phyloP scores from a whole-genome alignment of 2,888 invertebrate species.

The Branchipolynoe longqiensis region DNA sequence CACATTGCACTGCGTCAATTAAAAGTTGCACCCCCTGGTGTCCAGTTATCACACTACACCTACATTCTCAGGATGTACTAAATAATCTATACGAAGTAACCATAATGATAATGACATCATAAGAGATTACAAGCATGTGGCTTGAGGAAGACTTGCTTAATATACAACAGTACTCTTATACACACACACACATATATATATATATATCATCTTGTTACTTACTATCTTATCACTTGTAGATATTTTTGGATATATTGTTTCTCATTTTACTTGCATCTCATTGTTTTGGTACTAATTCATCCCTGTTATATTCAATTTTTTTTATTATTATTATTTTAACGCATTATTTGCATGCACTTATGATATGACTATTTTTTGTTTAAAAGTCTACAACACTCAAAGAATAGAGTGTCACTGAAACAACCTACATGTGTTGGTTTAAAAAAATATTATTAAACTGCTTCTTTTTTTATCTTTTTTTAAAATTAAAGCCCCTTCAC shows the following conservation, averaged over 20 bases:
- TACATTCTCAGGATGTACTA: slow-evolving; percentile 29
- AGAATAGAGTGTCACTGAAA: background rate
- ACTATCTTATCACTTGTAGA: slow-evolving; percentile 43
- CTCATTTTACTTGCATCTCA: slow-evolving; percentile 37
- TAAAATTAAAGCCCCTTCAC: background rate
- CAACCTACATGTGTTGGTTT: background rate
- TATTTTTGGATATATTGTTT: slow-evolving; percentile 45
- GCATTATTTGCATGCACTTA: slow-evolving; percentile 51
- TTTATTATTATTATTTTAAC: too few relatives aligned
- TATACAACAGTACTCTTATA: slow-evolving; percentile 11
- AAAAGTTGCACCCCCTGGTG: too few relatives aligned
- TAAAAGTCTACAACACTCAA: slow-evolving; percentile 7
- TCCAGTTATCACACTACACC: slow-evolving; percentile 26
- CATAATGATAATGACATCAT: background rate
- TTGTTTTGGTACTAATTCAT: slow-evolving; percentile 51
- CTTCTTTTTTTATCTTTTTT: slow-evolving; percentile 9
- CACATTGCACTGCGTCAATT: too few relatives aligned
- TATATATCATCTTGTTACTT: slow-evolving; percentile 49
- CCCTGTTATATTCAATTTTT: slow-evolving; percentile 49
- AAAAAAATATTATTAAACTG: too few relatives aligned
- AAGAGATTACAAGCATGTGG: slow-evolving; percentile 24
- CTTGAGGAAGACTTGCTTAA: slow-evolving; percentile 8
- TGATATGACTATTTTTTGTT: slow-evolving; percentile 35
- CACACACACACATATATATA: too few relatives aligned
- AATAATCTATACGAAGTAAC: slow-evolving; percentile 7